A percentile compares a stretch with the other conserved stretches of the same genome.
Conservation (phyloP, 37 sponge, comb jelly and placozoan species). For the Petrosia ficiformis region DNA sequence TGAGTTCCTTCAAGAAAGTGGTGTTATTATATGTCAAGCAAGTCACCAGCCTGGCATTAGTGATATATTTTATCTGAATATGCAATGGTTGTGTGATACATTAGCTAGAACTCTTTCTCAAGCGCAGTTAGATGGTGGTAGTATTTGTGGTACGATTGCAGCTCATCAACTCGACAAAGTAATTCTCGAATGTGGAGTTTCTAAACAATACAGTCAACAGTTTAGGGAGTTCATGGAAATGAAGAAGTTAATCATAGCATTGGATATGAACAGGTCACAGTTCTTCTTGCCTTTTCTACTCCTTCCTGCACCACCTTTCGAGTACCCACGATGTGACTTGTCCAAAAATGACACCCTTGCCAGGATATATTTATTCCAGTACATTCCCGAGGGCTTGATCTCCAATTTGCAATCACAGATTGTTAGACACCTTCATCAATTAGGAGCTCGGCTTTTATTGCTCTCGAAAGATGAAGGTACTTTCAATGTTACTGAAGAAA, state of each 20-base stretch:
- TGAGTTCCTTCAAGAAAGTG: constrained; percentile 69
- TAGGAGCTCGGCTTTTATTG: constrained; percentile 43
- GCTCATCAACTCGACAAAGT: too few relatives aligned
- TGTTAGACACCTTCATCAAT: constrained; percentile 29
- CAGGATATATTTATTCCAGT: constrained; percentile 27
- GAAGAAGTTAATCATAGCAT: constrained; percentile 33
- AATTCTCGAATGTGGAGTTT: constrained; percentile 22
- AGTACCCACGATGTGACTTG: constrained; percentile 60
- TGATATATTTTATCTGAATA: constrained; percentile 63
- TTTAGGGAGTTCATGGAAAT: constrained; percentile 26
- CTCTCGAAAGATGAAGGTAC: too few relatives aligned
- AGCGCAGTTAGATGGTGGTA: neutral
- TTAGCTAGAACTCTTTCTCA: constrained; percentile 25
- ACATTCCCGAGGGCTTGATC: constrained; percentile 45
- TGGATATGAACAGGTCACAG: constrained; percentile 38
- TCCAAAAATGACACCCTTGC: neutral
- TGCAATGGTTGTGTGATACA: constrained; percentile 64
- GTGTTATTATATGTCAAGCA: constrained; percentile 48
- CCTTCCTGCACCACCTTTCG: constrained; percentile 16
- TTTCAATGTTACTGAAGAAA: too few relatives aligned
- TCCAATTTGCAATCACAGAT: constrained; percentile 30
- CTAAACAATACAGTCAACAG: neutral
- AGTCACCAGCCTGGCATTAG: constrained; percentile 3
- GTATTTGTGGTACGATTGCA: neutral
- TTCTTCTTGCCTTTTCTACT: constrained; percentile 54